Evolutionary conservation across 1,140 invertebrate genomes (phyloP).

Genomic region (Nilaparvata lugens): DNA sequence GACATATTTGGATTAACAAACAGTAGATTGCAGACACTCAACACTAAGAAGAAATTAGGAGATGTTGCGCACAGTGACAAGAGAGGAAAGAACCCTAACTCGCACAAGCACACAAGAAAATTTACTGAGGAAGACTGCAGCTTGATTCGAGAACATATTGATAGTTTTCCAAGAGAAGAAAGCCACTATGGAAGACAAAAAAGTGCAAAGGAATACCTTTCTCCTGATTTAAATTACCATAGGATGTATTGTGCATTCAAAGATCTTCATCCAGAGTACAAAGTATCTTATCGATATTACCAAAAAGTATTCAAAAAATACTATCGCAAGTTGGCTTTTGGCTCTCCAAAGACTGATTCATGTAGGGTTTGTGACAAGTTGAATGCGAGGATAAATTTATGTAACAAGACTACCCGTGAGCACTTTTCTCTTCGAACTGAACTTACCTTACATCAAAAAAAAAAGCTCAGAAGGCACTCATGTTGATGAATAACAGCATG

Average conservation of each 20-base stretch:
- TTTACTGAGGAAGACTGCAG: constrained; percentile 1
- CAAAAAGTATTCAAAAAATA: background rate
- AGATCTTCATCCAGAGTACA: background rate
- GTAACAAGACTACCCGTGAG: background rate
- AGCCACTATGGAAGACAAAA: background rate
- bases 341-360: background rate
- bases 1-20: background rate
- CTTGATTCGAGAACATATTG: background rate
- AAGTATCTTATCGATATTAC: background rate
- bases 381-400: background rate
- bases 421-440: background rate
- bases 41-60: background rate
- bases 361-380: background rate
- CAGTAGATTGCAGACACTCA: background rate
- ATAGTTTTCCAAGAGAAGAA: background rate
- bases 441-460: background rate
- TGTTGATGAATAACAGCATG: background rate
- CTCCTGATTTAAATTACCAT: too few relatives aligned
- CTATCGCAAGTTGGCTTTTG: background rate
- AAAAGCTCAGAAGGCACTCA: background rate
- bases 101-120: background rate
- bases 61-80: background rate
- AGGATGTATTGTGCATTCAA: too few relatives aligned
- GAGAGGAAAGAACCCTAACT: background rate
- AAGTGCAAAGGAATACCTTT: too few relatives aligned